phyloP scores from a whole-genome alignment of 2,888 invertebrate genomes.

The Hoplodrina ambigua region DNA sequence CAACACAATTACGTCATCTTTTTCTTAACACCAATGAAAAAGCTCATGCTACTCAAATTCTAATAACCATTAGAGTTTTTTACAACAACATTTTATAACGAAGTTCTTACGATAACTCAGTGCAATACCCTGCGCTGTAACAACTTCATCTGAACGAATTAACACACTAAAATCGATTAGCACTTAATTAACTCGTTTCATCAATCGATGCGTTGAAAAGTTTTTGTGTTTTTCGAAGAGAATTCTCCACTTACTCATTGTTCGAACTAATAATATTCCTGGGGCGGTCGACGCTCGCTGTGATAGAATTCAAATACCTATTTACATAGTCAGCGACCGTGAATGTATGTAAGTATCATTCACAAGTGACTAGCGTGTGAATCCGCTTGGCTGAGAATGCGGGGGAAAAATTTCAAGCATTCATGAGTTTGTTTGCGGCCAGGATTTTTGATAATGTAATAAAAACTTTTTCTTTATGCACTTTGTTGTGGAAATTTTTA shows the following conservation, averaged over 20 bases:
- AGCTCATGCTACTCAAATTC: slow-evolving; percentile 39
- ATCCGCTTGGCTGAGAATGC: slow-evolving; percentile 82
- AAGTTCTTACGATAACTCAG: slow-evolving; percentile 14
- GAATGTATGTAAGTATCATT: slow-evolving; percentile 80
- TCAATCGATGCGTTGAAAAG: slow-evolving; percentile 56
- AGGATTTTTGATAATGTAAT: slow-evolving; percentile 55
- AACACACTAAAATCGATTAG: slow-evolving; percentile 58
- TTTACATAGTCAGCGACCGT: slow-evolving; percentile 89
- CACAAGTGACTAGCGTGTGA: slow-evolving; percentile 82
- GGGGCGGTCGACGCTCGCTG: slow-evolving; percentile 70
- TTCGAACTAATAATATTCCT: slow-evolving; percentile 73
- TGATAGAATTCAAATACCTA: slow-evolving; percentile 79
- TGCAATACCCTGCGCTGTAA: slow-evolving; percentile 38
- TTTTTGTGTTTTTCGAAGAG: slow-evolving; percentile 59
- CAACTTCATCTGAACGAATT: slow-evolving; percentile 32
- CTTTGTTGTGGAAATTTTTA: neutral
- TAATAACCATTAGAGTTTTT: slow-evolving; percentile 38
- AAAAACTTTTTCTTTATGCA: neutral
- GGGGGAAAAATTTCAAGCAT: slow-evolving; percentile 80
- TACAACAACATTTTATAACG: slow-evolving; percentile 18
- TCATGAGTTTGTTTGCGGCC: slow-evolving; percentile 69
- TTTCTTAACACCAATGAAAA: slow-evolving; percentile 18
- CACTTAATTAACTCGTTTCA: slow-evolving; percentile 53
- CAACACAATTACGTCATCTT: slow-evolving; percentile 25
- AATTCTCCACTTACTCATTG: slow-evolving; percentile 67